phyloP scores from a whole-genome alignment of 2,797 vertebrate genomes.

The Fistularia tabacaria region DNA sequence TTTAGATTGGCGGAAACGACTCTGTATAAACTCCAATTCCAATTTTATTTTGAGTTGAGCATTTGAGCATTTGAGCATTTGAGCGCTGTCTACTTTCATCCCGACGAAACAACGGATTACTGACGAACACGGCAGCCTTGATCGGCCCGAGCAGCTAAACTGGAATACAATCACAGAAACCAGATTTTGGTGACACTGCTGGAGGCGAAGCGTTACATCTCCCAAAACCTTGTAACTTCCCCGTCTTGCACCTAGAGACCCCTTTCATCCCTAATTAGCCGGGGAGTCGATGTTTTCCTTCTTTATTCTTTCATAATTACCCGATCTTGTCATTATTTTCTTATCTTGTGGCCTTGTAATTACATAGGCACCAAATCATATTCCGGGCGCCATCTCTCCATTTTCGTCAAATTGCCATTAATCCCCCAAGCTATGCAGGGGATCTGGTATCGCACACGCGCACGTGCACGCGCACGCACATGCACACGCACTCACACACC shows the following conservation, averaged over 20 bases:
- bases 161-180: conserved; percentile 15
- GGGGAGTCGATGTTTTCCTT: conserved; percentile 20
- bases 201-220: conserved; percentile 14
- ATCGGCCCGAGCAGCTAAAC: background rate
- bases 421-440: conserved; percentile 43
- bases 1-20: too few relatives aligned
- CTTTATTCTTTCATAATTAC: conserved; percentile 36
- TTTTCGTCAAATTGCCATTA: conserved; percentile 71
- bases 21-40: too few relatives aligned
- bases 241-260: conserved; percentile 23
- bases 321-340: conserved; percentile 63
- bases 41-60: too few relatives aligned
- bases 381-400: conserved; percentile 57
- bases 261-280: conserved; percentile 50
- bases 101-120: too few relatives aligned
- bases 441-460: conserved; percentile 5
- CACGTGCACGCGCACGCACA: conserved; percentile 1
- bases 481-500: background rate
- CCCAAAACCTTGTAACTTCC: conserved; percentile 17
- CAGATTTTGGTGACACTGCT: conserved; percentile 2
- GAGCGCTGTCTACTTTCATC: too few relatives aligned
- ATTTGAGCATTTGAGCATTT: too few relatives aligned
- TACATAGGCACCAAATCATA: conserved; percentile 60
- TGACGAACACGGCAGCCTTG: too few relatives aligned
- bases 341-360: conserved; percentile 68